A percentile compares a stretch with the other conserved stretches of the same genome.
Evolutionary conservation across 2,797 vertebrate genomes (phyloP).

Genomic region (Falco berigora): DNA sequence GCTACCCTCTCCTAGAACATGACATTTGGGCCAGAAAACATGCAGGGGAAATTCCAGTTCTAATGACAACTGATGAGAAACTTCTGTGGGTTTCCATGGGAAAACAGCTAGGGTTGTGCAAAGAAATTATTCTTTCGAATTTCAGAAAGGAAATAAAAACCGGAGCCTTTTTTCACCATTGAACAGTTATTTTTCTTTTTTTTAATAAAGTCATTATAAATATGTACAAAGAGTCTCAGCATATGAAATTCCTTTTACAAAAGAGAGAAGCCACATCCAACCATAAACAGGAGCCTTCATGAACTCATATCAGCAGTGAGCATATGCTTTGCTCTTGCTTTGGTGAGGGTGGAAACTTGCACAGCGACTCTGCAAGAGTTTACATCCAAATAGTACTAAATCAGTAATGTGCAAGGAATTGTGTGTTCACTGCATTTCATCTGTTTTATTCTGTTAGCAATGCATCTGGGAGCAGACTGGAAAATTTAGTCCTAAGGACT

Average conservation of each 20-base stretch:
- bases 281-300: conserved; percentile 8
- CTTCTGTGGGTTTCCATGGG: not conserved
- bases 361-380: conserved; percentile 3
- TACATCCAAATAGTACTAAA: not conserved
- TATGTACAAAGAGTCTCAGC: conserved; percentile 79
- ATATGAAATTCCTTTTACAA: conserved; percentile 78
- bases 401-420: not conserved
- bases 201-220: conserved; percentile 80
- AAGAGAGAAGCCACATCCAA: conserved; percentile 67
- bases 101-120: not conserved
- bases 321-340: not conserved
- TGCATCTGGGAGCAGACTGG: not conserved
- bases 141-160: conserved; percentile 3
- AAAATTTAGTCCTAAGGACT: not conserved
- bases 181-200: conserved; percentile 47
- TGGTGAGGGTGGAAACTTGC: conserved; percentile 32
- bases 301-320: not conserved
- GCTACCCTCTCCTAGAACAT: not conserved
- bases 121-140: not conserved
- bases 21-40: not conserved
- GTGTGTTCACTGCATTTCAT: not conserved
- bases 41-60: not conserved
- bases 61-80: not conserved
- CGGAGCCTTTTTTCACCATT: not conserved
- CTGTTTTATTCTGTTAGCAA: not conserved